phyloP scores from a whole-genome alignment of 2,797 vertebrate species.

The Pangasius mekongensis region DNA sequence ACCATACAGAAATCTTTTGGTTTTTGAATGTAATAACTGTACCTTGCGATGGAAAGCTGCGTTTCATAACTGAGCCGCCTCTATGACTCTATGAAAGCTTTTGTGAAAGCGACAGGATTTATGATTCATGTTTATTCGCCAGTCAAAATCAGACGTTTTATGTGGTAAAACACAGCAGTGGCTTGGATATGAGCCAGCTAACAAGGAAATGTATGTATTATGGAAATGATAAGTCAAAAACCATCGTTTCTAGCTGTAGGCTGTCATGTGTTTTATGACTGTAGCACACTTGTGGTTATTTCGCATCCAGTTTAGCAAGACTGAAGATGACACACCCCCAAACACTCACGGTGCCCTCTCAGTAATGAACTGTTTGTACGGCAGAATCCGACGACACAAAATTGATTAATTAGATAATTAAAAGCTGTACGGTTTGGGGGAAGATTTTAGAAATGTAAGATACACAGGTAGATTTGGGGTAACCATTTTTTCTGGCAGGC shows the following conservation, averaged over 20 bases:
- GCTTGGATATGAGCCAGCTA: background rate
- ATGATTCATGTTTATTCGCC: background rate
- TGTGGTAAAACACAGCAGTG: background rate
- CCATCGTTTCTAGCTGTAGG: background rate
- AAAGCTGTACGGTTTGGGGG: background rate
- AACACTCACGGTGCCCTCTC: background rate
- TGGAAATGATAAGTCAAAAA: background rate
- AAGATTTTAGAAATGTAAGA: background rate
- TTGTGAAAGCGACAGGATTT: background rate
- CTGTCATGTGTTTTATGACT: background rate
- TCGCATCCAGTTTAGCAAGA: background rate
- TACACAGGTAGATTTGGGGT: background rate
- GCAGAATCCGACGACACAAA: background rate
- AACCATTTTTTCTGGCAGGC: background rate
- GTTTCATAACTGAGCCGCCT: background rate
- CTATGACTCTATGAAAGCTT: background rate
- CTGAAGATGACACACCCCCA: background rate
- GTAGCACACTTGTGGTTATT: background rate
- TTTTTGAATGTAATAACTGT: background rate
- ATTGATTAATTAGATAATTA: background rate
- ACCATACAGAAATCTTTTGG: background rate
- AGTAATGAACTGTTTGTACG: background rate
- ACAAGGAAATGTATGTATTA: background rate
- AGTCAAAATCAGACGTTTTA: background rate
- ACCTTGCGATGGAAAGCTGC: background rate